These are phyloP conservation scores for Fragum fragum DNA, from an alignment of 2,888 invertebrate genomes.

Conservation along the genomic window DNA sequence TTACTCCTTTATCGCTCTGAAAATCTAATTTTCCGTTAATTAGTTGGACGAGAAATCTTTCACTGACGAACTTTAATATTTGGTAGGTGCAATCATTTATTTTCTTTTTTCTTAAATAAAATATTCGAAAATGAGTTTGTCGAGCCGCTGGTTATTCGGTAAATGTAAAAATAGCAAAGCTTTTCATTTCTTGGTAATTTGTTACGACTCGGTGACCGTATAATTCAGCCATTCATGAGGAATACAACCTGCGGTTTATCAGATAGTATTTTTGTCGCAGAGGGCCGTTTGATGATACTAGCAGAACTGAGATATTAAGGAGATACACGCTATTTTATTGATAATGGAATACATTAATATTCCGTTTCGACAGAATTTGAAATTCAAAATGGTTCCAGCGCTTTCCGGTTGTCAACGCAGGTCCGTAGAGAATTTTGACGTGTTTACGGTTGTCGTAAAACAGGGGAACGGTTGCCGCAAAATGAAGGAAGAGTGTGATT, in stretches of 20 bases:
- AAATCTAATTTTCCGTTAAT: no score
- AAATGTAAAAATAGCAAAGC: no score
- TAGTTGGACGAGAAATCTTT: no score
- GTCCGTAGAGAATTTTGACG: slow-evolving; percentile 65
- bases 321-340: slow-evolving; percentile 55
- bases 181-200: slow-evolving; percentile 3
- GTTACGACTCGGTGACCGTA: not conserved
- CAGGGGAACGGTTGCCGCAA: slow-evolving; percentile 44
- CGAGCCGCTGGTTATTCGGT: no score
- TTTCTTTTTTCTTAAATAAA: no score
- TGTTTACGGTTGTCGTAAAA: slow-evolving; percentile 64
- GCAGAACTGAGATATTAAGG: slow-evolving; percentile 26
- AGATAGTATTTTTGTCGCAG: slow-evolving; percentile 20
- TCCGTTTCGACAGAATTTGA: slow-evolving; percentile 56
- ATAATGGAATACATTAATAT: slow-evolving; percentile 55
- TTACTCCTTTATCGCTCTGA: no score
- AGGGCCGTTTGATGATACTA: slow-evolving; percentile 17
- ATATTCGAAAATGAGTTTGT: no score
- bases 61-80: no score
- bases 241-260: slow-evolving; percentile 10
- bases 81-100: no score
- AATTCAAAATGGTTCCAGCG: slow-evolving; percentile 55
- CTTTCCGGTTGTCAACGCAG: slow-evolving; percentile 61
- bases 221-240: slow-evolving; percentile 11
- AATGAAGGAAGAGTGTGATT: slow-evolving; percentile 47